Evolutionary conservation across 2,888 invertebrate species (phyloP).

Genomic region (Cylindroiulus punctatus): DNA sequence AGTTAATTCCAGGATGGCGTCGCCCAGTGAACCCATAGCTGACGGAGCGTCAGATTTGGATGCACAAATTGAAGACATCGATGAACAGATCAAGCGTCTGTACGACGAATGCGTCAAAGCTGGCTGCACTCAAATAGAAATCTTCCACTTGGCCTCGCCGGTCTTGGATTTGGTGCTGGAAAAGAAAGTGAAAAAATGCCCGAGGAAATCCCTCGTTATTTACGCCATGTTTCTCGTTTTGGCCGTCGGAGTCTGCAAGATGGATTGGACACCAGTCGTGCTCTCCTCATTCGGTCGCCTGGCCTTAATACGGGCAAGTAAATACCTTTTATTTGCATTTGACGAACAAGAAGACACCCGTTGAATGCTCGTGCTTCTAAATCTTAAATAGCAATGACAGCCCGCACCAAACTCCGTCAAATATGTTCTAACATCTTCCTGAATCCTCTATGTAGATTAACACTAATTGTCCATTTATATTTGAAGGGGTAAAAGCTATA

Average conservation of each 20-base stretch:
- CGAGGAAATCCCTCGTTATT: background rate
- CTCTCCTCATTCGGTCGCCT: conserved; percentile 46
- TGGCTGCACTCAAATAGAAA: conserved; percentile 44
- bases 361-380: too few species aligned
- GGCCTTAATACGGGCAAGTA: conserved; percentile 39
- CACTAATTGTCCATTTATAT: too few species aligned
- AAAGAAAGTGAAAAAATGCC: conserved; percentile 48
- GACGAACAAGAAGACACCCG: too few species aligned
- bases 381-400: too few species aligned
- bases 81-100: conserved; percentile 6
- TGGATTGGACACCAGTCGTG: conserved; percentile 52
- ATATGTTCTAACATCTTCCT: too few species aligned
- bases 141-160: conserved; percentile 13
- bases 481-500: too few species aligned
- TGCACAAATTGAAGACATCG: background rate
- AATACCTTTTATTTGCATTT: too few species aligned
- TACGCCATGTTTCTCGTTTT: background rate
- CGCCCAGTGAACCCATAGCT: too few species aligned
- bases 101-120: conserved; percentile 50
- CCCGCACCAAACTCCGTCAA: too few species aligned
- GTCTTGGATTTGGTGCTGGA: background rate
- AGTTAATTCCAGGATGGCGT: too few species aligned
- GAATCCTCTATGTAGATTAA: too few species aligned
- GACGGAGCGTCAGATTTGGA: background rate
- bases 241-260: background rate